Conservation (phyloP, 2,888 invertebrate genomes). For the Ectobius pallidus region DNA sequence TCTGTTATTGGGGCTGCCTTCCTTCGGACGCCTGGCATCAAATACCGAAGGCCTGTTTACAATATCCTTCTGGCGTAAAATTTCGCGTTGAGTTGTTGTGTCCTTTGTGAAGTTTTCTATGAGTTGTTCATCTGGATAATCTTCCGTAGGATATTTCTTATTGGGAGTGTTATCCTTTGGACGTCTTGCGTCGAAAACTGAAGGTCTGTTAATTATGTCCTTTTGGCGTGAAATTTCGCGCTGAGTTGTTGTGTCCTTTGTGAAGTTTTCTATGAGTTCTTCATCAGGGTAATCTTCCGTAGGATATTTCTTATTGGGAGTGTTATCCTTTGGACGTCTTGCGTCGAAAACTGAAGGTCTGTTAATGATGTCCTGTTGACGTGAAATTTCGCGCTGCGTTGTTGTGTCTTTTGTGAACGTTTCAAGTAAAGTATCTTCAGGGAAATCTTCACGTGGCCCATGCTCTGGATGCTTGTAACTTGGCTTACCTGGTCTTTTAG, state of each 20-base stretch:
- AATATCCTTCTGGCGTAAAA: conserved; percentile 54
- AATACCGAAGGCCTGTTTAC: conserved; percentile 60
- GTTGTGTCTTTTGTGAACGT: conserved; percentile 19
- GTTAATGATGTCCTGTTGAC: conserved; percentile 56
- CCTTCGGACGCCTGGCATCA: conserved; percentile 49
- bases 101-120: conserved; percentile 17
- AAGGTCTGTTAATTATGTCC: conserved; percentile 60
- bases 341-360: conserved; percentile 60
- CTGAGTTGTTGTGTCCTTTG: conserved; percentile 14
- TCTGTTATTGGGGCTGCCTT: not conserved
- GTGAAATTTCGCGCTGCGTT: conserved; percentile 35
- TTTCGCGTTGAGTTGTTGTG: conserved; percentile 4
- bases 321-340: conserved; percentile 37
- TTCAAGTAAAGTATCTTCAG: conserved; percentile 23
- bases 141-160: too few relatives aligned
- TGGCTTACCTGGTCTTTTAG: not conserved
- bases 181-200: conserved; percentile 55
- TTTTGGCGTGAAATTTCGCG: conserved; percentile 45
- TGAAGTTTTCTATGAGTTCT: conserved; percentile 9
- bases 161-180: too few relatives aligned
- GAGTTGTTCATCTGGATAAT: conserved; percentile 25
- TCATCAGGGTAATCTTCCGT: conserved; percentile 26
- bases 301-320: not conserved
- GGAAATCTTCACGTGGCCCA: conserved; percentile 1
- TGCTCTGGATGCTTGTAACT: not conserved